Evolutionary conservation across 2,113 vertebrate genomes (phyloP), one percentile per base, ranked within the genome.

Genomic region (Anhinga rufa): DNA sequence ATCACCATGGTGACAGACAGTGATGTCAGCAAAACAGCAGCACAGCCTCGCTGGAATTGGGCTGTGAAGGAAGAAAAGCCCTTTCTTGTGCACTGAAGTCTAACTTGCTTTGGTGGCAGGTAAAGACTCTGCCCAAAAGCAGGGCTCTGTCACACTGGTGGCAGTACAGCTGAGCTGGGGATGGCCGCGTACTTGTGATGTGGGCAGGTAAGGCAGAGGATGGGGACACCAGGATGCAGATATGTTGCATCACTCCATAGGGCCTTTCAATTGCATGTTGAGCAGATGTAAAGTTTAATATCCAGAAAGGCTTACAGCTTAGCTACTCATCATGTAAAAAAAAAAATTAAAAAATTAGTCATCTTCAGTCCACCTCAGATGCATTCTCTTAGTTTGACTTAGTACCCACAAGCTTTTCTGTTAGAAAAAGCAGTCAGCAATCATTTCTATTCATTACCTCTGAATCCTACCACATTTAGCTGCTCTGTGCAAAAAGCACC

Each of bases 121-220:
- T 36, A 48, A 24, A n/a, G n/a, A 18, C 36, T 38, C 21, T 17
- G 17, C n/a, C 42, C 14, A 49, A n/a, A 54, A 70, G 38, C 29
- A 26, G 57, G 34, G 26, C 29, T 16, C 48, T 36, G 46, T 17
- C 28, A 38, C 6, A 1, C 38, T 17, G 24, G 17, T 25, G 29
- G 36, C 77, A 38, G 9, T 3, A 16, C 16, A 7, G 14, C 44
- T 8, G 60, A 7, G 46, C 52, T 82, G n/a, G n/a, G 64, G 26
- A 19, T 3, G 42, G 69, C 49, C 4, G 0, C 3, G 29, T n/a
- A 58, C 44, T 18, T 12, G 12, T 4, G 4, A 29, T 2, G 6
- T 2, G 6, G 1, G 17, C 34, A 40, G 21, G 9, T 8, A 4
- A 71, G 22, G 42, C n/a, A 46, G 48, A 57, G 46, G n/a, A 46